Evolutionary conservation across 2,113 vertebrate genomes (phyloP), one percentile per base, ranked within the genome.

Genomic region (Ursus arctos): DNA sequence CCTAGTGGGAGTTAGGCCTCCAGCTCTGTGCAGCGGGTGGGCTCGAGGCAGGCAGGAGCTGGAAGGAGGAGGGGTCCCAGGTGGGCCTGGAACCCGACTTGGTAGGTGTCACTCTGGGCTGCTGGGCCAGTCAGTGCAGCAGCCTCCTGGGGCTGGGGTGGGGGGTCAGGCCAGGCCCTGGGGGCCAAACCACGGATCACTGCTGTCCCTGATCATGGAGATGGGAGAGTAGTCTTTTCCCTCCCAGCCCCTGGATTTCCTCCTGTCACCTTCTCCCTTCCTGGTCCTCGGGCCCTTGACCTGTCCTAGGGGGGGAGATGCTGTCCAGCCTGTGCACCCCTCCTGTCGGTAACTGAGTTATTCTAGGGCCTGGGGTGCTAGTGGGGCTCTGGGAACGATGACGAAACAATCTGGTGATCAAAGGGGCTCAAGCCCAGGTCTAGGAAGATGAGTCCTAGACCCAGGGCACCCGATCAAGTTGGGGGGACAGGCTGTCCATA

Each of bases 391-490:
- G 61, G 74, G 24, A 33, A 9, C 24, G 84, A 81, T 1, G 33
- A 7, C 6, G 7, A 65, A 21, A 51, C 12, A 14, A 53, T 8
- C 26, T 4, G 18, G 43, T 12, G 5, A 21, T 49, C 4, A 4
- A 51, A 47, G 33, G 55, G 8, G 55, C 63, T 0, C 21, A 7
- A 63, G 36, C 24, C 49, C 14, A 18, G 59, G 36, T 69, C 71
- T 21, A 3, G n/a, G 18, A 19, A 69, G 31, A 31, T 0, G 2
- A 18, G 71, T 10, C 19, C 55, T 57, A 24, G 61, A 22, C n/a
- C 36, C 22, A 0, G 26, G n/a, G 61, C 8, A 6, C 31, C 1
- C 1, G 69, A 1, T 15, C 5, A 3, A 9, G 11, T 9, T 2
- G 31, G 69, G n/a, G 71, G 47, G 16, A 12, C n/a, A 33, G 43